These are phyloP conservation scores for Drosophila anceps DNA, from an alignment of 2,888 invertebrate species.

Conservation along the genomic window DNA sequence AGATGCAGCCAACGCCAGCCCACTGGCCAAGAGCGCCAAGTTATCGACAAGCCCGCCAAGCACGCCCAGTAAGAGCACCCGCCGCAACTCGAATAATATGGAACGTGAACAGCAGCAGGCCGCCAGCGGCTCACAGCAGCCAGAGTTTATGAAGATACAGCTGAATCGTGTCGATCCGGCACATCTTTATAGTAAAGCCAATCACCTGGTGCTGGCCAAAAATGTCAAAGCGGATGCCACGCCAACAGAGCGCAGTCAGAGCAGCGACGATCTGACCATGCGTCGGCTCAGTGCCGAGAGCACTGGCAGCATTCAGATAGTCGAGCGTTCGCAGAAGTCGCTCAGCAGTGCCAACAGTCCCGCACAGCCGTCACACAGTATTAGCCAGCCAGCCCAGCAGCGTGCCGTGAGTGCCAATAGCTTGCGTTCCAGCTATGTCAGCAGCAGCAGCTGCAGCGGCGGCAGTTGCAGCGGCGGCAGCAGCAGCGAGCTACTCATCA, in stretches of 20 bases:
- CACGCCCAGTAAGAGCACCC: constrained; percentile 61
- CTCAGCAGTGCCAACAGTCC: constrained; percentile 28
- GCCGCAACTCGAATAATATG: constrained; percentile 70
- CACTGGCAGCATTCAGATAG: constrained; percentile 76
- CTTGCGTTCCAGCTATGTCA: constrained; percentile 58
- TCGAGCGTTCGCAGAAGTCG: constrained; percentile 75
- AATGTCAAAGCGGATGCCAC: constrained; percentile 82
- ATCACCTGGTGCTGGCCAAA: constrained; percentile 89
- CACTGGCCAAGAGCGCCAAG: constrained; percentile 54
- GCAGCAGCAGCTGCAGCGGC: constrained; percentile 49
- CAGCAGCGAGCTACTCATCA: constrained; percentile 49
- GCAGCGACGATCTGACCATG: constrained; percentile 78
- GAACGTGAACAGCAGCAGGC: constrained; percentile 38
- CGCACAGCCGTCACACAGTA: constrained; percentile 36
- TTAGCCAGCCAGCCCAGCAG: constrained; percentile 61
- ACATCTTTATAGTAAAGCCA: constrained; percentile 86
- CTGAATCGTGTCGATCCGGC: constrained; percentile 89
- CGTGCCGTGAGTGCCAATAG: constrained; percentile 65
- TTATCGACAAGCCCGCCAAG: constrained; percentile 54
- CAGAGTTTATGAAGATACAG: constrained; percentile 90
- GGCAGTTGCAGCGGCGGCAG: constrained; percentile 39
- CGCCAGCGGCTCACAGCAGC: constrained; percentile 85
- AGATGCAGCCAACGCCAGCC: constrained; percentile 39
- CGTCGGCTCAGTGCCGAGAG: constrained; percentile 86
- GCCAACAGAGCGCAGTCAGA: constrained; percentile 66